phyloP scores from a whole-genome alignment of 2,797 vertebrate species.

The Amphiprion clarkii region DNA sequence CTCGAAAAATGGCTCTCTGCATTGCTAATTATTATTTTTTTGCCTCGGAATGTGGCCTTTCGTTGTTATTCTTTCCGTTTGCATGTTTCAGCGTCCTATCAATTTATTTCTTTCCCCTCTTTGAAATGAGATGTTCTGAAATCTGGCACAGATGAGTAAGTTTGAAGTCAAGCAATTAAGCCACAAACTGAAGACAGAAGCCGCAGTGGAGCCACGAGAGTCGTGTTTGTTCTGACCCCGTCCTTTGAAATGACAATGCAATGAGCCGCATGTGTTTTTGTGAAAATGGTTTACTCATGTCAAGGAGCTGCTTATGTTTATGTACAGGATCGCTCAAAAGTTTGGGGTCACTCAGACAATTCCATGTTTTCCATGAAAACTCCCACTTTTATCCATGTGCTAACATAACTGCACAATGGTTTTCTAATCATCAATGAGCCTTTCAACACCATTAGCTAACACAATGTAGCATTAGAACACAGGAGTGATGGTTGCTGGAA shows the following conservation, averaged over 20 bases:
- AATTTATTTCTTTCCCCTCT: constrained; percentile 30
- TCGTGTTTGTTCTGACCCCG: constrained; percentile 10
- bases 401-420: too few species aligned
- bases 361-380: too few species aligned
- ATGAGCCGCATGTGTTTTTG: constrained; percentile 7
- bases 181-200: constrained; percentile 28
- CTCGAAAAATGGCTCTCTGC: constrained; percentile 68
- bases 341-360: too few species aligned
- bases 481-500: too few species aligned
- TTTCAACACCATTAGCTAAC: too few species aligned
- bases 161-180: constrained; percentile 40
- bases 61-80: constrained; percentile 32
- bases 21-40: constrained; percentile 65
- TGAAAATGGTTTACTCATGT: constrained; percentile 12
- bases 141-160: constrained; percentile 38
- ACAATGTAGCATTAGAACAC: too few species aligned
- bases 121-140: constrained; percentile 50
- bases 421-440: too few species aligned
- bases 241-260: constrained; percentile 14
- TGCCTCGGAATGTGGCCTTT: constrained; percentile 33
- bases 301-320: neutral
- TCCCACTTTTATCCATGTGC: too few species aligned
- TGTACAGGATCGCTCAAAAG: neutral
- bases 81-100: constrained; percentile 29
- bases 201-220: constrained; percentile 11